phyloP scores from a whole-genome alignment of 2,797 vertebrate species.

The Serranus cabrilla region DNA sequence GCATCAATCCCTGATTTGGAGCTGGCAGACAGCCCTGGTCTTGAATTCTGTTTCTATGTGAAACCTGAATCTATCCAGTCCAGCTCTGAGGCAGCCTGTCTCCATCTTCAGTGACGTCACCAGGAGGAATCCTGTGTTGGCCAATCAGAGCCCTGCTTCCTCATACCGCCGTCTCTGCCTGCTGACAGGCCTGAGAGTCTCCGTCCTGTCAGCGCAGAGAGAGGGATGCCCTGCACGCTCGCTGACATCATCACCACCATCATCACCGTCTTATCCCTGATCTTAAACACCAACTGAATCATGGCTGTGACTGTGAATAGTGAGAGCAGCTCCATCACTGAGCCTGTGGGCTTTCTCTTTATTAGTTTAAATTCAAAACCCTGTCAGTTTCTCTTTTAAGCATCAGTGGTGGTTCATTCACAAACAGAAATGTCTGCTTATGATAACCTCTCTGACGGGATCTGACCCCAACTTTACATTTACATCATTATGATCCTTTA shows the following conservation, averaged over 20 bases:
- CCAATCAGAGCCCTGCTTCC: conserved; percentile 62
- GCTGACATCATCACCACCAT: conserved; percentile 33
- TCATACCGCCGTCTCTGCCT: conserved; percentile 25
- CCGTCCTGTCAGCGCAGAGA: conserved; percentile 36
- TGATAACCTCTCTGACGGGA: background rate
- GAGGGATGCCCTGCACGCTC: conserved; percentile 56
- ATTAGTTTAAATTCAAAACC: background rate
- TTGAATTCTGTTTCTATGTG: background rate
- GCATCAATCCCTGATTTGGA: background rate
- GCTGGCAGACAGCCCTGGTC: background rate
- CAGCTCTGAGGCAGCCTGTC: conserved; percentile 42
- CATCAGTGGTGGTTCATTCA: too few species aligned
- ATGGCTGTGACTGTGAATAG: conserved; percentile 4
- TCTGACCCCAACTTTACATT: background rate
- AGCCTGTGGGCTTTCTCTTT: background rate
- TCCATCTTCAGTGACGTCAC: conserved; percentile 60
- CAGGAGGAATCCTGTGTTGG: conserved; percentile 55
- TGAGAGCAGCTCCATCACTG: conserved; percentile 8
- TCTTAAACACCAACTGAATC: conserved; percentile 40
- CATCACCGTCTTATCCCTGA: conserved; percentile 33
- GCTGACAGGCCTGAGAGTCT: conserved; percentile 39
- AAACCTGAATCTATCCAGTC: conserved; percentile 19
- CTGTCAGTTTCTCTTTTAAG: background rate
- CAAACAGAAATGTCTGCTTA: too few species aligned
- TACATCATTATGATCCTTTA: background rate